Evolutionary conservation across 2,797 vertebrate genomes (phyloP).

Genomic region (Clamator glandarius): DNA sequence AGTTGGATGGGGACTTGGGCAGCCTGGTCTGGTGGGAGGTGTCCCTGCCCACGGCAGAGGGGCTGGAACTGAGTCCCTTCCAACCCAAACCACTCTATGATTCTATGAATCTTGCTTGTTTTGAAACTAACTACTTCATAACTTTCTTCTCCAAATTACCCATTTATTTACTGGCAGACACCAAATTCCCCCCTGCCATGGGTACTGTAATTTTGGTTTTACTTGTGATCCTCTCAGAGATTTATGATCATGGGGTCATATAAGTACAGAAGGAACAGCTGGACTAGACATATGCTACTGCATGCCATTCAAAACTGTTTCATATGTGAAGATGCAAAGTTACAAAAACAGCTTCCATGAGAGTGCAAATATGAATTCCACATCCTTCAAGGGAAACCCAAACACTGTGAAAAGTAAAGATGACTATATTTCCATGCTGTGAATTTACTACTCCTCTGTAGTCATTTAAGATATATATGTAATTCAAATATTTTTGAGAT

Average conservation of each 20-base stretch:
- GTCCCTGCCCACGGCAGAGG: too few relatives aligned
- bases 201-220: background rate
- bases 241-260: background rate
- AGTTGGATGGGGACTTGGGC: too few relatives aligned
- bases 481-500: slow-evolving; percentile 18
- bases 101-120: background rate
- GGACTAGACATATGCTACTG: slow-evolving; percentile 37
- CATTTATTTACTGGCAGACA: background rate
- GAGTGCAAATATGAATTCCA: slow-evolving; percentile 12
- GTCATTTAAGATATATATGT: background rate
- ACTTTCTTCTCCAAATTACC: background rate
- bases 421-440: background rate
- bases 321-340: background rate
- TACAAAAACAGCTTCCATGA: slow-evolving; percentile 18
- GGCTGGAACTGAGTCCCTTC: too few relatives aligned
- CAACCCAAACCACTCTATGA: too few relatives aligned
- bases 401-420: slow-evolving; percentile 42
- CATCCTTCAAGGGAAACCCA: slow-evolving; percentile 23
- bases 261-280: slow-evolving; percentile 22
- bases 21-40: too few relatives aligned
- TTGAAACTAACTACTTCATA: background rate
- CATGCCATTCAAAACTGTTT: slow-evolving; percentile 29
- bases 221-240: background rate
- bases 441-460: background rate
- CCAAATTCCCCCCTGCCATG: background rate